A percentile compares a stretch with the other conserved stretches of the same genome.
These are phyloP conservation scores for Cotesia vestalis DNA, from an alignment of 1,140 invertebrate genomes.

Conservation along the genomic window DNA sequence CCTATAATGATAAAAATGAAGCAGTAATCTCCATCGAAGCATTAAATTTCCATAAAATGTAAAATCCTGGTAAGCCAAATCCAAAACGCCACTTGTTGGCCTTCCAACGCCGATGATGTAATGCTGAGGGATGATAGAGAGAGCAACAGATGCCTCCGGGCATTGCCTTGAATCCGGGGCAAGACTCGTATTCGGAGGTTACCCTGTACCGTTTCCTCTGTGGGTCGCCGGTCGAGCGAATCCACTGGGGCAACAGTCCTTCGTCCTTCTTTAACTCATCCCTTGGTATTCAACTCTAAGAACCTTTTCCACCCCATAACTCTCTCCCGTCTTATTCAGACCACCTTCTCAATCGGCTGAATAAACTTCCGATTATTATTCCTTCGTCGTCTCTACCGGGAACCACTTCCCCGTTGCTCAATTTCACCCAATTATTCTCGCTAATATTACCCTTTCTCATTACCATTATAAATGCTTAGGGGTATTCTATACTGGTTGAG, in stretches of 20 bases:
- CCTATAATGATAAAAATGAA: no score
- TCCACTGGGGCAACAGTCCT: conserved; percentile 14
- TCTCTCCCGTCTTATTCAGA: background rate
- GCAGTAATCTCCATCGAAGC: no score
- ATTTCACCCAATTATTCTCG: conserved; percentile 33
- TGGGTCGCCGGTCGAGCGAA: conserved; percentile 29
- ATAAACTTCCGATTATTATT: conserved; percentile 42
- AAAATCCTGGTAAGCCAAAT: no score
- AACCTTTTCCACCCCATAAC: conserved; percentile 4
- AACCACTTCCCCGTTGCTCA: conserved; percentile 17
- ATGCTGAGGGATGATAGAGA: conserved; percentile 14
- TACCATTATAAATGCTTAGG: background rate
- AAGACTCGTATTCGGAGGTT: background rate
- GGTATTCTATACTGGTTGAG: no score
- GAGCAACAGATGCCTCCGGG: conserved; percentile 39
- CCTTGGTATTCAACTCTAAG: background rate
- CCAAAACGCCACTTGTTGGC: conserved; percentile 34
- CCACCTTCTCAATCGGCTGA: conserved; percentile 10
- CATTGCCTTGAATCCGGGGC: conserved; percentile 26
- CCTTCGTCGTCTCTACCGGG: conserved; percentile 31
- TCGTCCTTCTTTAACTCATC: conserved; percentile 6
- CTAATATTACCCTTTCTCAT: conserved; percentile 1
- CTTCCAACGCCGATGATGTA: background rate
- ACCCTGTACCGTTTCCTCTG: conserved; percentile 1
- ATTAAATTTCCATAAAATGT: no score